A percentile compares a stretch with the other conserved stretches of the same genome.
Conservation (phyloP, 2,888 invertebrate genomes). For the Nomada flava region DNA sequence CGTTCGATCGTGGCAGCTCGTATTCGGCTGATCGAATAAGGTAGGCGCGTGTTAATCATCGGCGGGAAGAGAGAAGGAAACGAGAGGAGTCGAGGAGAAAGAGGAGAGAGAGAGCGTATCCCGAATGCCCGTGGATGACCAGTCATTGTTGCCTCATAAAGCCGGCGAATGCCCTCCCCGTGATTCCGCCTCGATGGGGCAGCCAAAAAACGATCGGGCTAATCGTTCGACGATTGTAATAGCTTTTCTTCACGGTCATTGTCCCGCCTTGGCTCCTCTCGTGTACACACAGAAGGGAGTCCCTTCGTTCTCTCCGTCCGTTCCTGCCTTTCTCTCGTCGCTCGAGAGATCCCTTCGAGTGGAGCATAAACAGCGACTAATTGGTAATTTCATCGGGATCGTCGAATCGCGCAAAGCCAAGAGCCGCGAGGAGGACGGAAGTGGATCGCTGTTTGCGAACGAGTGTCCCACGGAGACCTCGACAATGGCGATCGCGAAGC, state of each 20-base stretch:
- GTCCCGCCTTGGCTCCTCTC: conserved; percentile 64
- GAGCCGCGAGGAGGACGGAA: neutral
- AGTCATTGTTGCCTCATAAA: conserved; percentile 78
- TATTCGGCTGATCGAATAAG: conserved; percentile 65
- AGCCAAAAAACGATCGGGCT: conserved; percentile 76
- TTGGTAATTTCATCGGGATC: conserved; percentile 39
- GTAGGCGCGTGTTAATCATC: conserved; percentile 74
- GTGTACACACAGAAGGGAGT: conserved; percentile 11
- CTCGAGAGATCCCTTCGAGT: neutral
- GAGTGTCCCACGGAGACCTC: conserved; percentile 9
- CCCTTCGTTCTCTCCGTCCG: neutral
- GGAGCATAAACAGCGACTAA: conserved; percentile 31
- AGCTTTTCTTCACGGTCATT: conserved; percentile 78
- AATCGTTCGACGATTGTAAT: conserved; percentile 80
- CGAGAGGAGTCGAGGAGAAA: too few species aligned
- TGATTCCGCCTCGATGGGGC: conserved; percentile 66
- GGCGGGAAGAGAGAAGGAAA: conserved; percentile 22
- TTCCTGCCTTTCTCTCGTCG: too few species aligned
- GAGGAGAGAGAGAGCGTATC: conserved; percentile 43
- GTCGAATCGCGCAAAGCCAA: conserved; percentile 1
- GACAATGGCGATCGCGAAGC: conserved; percentile 41
- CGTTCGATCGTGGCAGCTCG: conserved; percentile 58
- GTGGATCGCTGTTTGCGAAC: neutral
- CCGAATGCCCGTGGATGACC: conserved; percentile 70
- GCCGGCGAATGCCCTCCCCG: conserved; percentile 73